phyloP scores from a whole-genome alignment of 2,888 invertebrate genomes.

The Hypomecis punctinalis region DNA sequence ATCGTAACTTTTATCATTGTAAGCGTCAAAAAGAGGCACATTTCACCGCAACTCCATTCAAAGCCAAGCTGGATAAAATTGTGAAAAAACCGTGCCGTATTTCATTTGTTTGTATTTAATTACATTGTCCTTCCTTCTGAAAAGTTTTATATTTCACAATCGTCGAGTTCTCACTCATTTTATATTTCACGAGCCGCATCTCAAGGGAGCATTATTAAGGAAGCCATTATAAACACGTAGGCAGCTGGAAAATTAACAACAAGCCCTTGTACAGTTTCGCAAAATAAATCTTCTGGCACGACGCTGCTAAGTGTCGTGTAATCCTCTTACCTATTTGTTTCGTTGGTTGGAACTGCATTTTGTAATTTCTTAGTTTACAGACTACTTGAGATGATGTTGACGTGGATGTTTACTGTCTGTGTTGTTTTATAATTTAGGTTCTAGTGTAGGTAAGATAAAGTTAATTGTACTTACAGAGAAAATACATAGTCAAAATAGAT shows the following conservation, averaged over 20 bases:
- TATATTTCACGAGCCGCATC: conserved; percentile 46
- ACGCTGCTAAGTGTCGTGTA: conserved; percentile 54
- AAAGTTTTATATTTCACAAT: conserved; percentile 18
- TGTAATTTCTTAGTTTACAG: conserved; percentile 3
- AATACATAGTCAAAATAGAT: too few species aligned
- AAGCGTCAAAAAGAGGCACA: conserved; percentile 2
- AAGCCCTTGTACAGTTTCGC: conserved; percentile 51
- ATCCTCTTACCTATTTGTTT: conserved; percentile 48
- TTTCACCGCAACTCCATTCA: conserved; percentile 5
- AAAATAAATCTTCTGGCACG: conserved; percentile 55
- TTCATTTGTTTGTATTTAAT: conserved; percentile 27
- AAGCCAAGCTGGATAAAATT: conserved; percentile 1
- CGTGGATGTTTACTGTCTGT: neutral
- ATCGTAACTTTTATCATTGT: neutral
- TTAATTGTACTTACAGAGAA: too few species aligned
- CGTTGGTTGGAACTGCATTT: conserved; percentile 40
- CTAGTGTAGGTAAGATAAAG: too few species aligned
- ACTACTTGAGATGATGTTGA: neutral
- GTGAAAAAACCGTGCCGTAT: conserved; percentile 9
- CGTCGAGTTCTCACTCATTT: conserved; percentile 29
- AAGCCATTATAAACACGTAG: conserved; percentile 53
- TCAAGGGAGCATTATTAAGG: conserved; percentile 52
- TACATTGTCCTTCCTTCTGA: conserved; percentile 22
- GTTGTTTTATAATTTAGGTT: too few species aligned
- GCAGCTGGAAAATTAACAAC: conserved; percentile 51